Evolutionary conservation across 2,888 invertebrate genomes (phyloP).

Genomic region (Diogma glabrata): DNA sequence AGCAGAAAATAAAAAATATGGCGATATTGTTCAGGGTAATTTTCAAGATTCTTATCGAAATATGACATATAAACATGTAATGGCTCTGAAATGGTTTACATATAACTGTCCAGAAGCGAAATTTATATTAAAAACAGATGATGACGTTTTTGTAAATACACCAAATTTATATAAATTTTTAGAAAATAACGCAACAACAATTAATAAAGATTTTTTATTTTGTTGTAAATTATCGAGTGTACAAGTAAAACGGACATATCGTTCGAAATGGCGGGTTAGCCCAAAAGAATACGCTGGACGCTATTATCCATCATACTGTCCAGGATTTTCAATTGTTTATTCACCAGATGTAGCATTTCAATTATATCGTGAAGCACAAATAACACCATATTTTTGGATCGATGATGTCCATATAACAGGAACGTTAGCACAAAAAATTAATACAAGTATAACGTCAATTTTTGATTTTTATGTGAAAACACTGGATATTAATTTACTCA

Average conservation of each 20-base stretch:
- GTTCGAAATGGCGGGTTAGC: constrained; percentile 69
- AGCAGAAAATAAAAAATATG: constrained; percentile 43
- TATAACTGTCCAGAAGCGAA: constrained; percentile 57
- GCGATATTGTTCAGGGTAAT: constrained; percentile 64
- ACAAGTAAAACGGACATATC: constrained; percentile 46
- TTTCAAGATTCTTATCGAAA: constrained; percentile 69
- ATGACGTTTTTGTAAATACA: constrained; percentile 64
- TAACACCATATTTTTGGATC: constrained; percentile 64
- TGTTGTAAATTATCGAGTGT: constrained; percentile 45
- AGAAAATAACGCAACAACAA: constrained; percentile 17
- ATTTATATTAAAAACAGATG: constrained; percentile 62
- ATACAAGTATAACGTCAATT: constrained; percentile 38
- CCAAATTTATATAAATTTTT: constrained; percentile 45
- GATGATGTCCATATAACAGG: constrained; percentile 75
- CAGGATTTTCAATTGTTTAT: constrained; percentile 58
- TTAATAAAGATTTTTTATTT: constrained; percentile 38
- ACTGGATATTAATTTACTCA: background rate
- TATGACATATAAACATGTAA: constrained; percentile 74
- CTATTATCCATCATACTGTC: constrained; percentile 64
- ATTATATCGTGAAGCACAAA: constrained; percentile 47
- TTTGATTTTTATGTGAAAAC: constrained; percentile 11
- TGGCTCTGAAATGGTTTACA: constrained; percentile 66
- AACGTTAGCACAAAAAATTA: constrained; percentile 40
- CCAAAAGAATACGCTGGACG: constrained; percentile 48
- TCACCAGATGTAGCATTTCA: constrained; percentile 48